Evolutionary conservation across 2,888 invertebrate species (phyloP), one percentile per base, ranked within the genome.

Genomic region (Galeruca laticollis): DNA sequence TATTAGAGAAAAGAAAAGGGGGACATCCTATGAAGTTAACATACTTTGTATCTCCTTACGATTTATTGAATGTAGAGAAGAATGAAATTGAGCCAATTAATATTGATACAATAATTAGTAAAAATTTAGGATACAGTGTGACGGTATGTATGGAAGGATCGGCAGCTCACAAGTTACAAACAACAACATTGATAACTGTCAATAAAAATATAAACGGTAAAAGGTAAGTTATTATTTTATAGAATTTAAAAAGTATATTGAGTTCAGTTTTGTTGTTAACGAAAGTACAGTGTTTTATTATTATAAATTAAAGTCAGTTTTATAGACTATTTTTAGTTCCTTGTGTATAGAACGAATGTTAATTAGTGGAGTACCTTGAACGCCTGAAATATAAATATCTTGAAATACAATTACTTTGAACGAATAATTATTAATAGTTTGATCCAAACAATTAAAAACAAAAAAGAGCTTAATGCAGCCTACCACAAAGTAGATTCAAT

Each of bases 11-110:
- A 78, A 86, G 97, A 60, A 88, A 91, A 79, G 96, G 96, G 82
- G 96, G 96, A 69, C 96, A 97, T 82, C 94, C 98, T 0, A 94
- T 98, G 94, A 94, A 94, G 80, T 87, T 98, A 33, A 97, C 96
- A 0, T 98, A 97, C 85, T 97, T 97, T 84, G 94, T 97, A 4
- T 94, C 96, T 0, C 97, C 97, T 0, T 97, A 97, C 82, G 97
- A 97, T 84, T 87, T 97, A 60, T 87, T 97, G 78, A 94, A 95
- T 83, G 89, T 91, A 78, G 93, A 93, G 71, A 89, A 88, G 67
- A 91, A 91, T 78, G 90, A 91, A 6, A 88, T 93, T 51, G 90
- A 93, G 79, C 90, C 93, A 10, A 87, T 97, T 70, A 93, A 92
- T 56, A 88, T 91, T 15, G 96, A 96, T 80, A 86, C 90, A n/a